A percentile compares a stretch with the other conserved stretches of the same genome.
Conservation (phyloP, 2,797 vertebrate species). For the Psittacula echo region DNA sequence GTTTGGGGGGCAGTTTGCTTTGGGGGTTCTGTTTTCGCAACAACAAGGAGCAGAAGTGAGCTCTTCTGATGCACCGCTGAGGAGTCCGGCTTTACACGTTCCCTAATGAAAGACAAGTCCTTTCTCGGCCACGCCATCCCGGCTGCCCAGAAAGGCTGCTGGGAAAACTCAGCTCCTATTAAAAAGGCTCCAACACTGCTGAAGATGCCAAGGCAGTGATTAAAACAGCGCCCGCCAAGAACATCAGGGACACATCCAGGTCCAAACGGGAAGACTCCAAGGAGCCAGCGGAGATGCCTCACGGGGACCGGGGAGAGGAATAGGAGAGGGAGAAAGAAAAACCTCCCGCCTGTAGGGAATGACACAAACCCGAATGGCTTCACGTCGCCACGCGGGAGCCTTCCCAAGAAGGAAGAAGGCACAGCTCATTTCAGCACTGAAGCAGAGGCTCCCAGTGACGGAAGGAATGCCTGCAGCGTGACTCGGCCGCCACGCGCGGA, state of each 20-base stretch:
- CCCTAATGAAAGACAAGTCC: slow-evolving; percentile 46
- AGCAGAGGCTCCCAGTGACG: not conserved
- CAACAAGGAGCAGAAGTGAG: not conserved
- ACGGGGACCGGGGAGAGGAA: fast-evolving
- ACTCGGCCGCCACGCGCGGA: not conserved
- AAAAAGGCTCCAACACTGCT: not conserved
- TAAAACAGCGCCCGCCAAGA: not conserved
- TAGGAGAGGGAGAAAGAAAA: not conserved
- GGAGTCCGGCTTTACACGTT: not conserved
- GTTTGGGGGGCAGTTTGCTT: not conserved
- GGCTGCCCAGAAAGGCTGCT: slow-evolving; percentile 1
- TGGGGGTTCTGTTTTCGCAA: not conserved
- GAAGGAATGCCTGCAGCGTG: not conserved
- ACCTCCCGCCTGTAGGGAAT: not conserved
- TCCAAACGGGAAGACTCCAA: not conserved
- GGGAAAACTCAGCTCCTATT: slow-evolving; percentile 13
- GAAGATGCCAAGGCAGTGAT: not conserved
- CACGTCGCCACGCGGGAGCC: not conserved
- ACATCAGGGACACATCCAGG: not conserved
- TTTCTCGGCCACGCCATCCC: slow-evolving; percentile 16
- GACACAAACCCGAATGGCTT: not conserved
- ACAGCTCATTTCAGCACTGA: fast-evolving
- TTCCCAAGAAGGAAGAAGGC: not conserved
- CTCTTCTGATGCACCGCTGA: not conserved
- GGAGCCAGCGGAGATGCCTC: not conserved